Evolutionary conservation across 1,140 invertebrate genomes (phyloP).

Genomic region (Drosophila burlai): DNA sequence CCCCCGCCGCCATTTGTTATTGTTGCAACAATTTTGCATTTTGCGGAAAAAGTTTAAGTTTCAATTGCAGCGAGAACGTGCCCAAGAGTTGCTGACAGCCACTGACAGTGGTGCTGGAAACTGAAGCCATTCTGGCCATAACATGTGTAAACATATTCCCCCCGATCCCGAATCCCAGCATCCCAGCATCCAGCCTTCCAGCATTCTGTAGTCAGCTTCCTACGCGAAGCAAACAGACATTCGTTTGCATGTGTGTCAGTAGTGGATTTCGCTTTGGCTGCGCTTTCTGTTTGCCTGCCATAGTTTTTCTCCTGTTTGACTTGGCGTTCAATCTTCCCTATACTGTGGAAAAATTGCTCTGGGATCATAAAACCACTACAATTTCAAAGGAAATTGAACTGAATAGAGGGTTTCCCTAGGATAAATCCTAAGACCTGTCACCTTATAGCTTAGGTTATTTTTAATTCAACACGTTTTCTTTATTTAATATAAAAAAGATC

Average conservation of each 20-base stretch:
- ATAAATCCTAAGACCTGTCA: too few species aligned
- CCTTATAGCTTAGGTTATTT: too few species aligned
- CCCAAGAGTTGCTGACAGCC: slow-evolving; percentile 76
- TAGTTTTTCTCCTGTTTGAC: slow-evolving; percentile 41
- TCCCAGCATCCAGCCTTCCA: slow-evolving; percentile 1
- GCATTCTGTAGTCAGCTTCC: slow-evolving; percentile 2
- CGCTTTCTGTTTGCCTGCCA: slow-evolving; percentile 54
- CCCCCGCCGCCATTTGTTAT: slow-evolving; percentile 60
- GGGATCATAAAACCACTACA: neutral
- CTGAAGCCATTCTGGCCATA: slow-evolving; percentile 64
- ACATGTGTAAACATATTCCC: slow-evolving; percentile 73
- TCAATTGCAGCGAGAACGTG: slow-evolving; percentile 71
- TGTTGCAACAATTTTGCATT: slow-evolving; percentile 71
- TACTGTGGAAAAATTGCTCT: slow-evolving; percentile 10
- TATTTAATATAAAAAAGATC: neutral
- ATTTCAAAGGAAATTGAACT: neutral
- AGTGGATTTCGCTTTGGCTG: slow-evolving; percentile 60
- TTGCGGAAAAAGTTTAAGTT: slow-evolving; percentile 70
- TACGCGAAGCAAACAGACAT: slow-evolving; percentile 13
- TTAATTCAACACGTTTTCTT: neutral
- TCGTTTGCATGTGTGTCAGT: slow-evolving; percentile 71
- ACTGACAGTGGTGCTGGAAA: slow-evolving; percentile 33
- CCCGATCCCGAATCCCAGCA: neutral
- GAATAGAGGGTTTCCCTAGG: neutral
- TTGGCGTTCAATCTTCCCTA: slow-evolving; percentile 42